Base-by-base conservation (phyloP, 2,797 vertebrate genomes). In the Odontamblyopus lacepedii region DNA sequence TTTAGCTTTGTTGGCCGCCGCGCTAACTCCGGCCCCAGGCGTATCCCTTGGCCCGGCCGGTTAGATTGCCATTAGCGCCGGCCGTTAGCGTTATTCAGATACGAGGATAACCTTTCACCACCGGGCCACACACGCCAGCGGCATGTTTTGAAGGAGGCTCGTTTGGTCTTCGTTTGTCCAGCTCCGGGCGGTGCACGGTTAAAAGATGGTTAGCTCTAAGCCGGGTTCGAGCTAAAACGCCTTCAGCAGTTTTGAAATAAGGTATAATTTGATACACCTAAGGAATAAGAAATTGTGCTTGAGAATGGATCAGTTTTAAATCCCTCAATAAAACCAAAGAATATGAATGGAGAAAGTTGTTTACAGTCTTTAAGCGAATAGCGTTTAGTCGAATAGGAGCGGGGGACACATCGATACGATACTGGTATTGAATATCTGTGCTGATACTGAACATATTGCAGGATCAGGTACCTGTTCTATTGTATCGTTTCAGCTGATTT, bases 21-120 rank as follows among this genome's bases (percentile, higher is more conserved):
- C 64, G 44, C 16, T 79, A 85, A 89, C 82, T 85, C 88, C 85
- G 76, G 88, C 88, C 71, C 61, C 76, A 53, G 85, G 88, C 85
- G 29, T 64, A 48, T 83, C 87, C 86, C 55, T 67, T 38, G 77
- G 82, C 78, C 80, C 73, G 71, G 2, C 72, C 70, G 75, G 50
- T 71, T 63, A 23, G 23, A 48, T 76, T 75, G 67, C 67, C 82
- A 60, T 71, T 55, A 71, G 69, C 73, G 32, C 48, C 48, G 29
- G 72, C 64, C 73, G 51, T 67, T 63, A 62, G 67, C 72, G 35
- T 48, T 59, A 80, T 76, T 79, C 85, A 83, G 77, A 80, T 73
- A 5, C 59, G 65, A 29, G 60, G 65, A 48, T 66, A 72, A 74
- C 78, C 30, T 63, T 1, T 86, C 75, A 81, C 81, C 80, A 78